Conservation (phyloP, 2,797 vertebrate species). For the Thunnus albacares region DNA sequence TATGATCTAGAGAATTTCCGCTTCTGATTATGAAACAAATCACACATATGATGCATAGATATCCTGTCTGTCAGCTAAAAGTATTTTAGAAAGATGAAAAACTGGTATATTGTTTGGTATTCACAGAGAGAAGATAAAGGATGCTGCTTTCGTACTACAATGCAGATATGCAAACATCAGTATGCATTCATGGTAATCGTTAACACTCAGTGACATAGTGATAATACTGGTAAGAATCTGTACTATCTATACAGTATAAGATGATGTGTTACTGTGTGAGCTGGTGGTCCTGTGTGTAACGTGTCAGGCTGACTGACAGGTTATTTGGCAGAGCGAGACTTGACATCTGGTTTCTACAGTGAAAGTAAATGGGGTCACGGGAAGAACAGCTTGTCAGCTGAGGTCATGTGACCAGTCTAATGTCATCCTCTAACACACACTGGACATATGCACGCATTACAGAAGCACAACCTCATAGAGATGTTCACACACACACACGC, state of each 20-base stretch:
- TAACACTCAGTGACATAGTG: conserved; percentile 26
- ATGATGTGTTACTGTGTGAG: conserved; percentile 40
- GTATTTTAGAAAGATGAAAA: conserved; percentile 31
- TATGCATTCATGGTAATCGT: conserved; percentile 48
- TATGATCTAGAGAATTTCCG: conserved; percentile 45
- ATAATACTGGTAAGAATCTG: conserved; percentile 42
- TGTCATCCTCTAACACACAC: conserved; percentile 68
- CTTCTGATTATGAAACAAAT: conserved; percentile 37
- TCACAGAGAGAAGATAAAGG: conserved; percentile 26
- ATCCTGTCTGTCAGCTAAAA: conserved; percentile 47
- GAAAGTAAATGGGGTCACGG: conserved; percentile 87
- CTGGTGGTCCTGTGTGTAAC: conserved; percentile 64
- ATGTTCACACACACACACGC: not conserved
- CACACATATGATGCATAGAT: conserved; percentile 39
- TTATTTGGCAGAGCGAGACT: conserved; percentile 87
- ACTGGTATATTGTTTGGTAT: conserved; percentile 29
- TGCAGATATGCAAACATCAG: conserved; percentile 41
- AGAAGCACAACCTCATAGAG: conserved; percentile 41
- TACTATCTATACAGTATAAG: conserved; percentile 1
- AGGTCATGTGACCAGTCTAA: conserved; percentile 84
- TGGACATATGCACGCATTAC: conserved; percentile 41
- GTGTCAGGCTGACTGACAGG: conserved; percentile 83
- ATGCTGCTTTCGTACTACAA: conserved; percentile 32
- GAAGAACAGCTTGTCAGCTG: conserved; percentile 86
- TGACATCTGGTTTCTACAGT: conserved; percentile 91